Conservation (phyloP, 2,113 vertebrate species). For the Prinia subflava region DNA sequence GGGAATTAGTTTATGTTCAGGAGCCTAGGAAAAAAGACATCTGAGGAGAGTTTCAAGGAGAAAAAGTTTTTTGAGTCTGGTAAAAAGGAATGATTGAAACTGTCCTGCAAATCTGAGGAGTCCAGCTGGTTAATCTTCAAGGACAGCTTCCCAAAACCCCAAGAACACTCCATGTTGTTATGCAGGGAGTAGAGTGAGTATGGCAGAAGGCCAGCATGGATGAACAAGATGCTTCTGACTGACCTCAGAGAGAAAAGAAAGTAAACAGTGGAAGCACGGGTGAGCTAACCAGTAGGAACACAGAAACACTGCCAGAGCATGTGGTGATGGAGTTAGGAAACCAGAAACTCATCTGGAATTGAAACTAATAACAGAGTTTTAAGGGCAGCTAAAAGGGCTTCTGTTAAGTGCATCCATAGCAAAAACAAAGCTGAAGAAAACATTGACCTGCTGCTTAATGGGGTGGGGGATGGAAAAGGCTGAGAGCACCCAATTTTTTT, state of each 20-base stretch:
- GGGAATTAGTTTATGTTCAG: neutral
- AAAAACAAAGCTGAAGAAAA: neutral
- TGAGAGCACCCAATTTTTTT: neutral
- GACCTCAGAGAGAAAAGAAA: neutral
- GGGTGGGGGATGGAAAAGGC: neutral
- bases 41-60: neutral
- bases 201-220: neutral
- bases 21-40: neutral
- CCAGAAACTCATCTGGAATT: neutral
- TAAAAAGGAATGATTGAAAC: neutral
- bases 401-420: neutral
- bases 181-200: neutral
- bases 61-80: neutral
- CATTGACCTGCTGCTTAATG: neutral
- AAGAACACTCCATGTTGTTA: neutral
- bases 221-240: neutral
- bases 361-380: neutral
- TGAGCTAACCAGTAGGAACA: neutral
- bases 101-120: neutral
- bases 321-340: neutral
- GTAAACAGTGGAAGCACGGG: neutral
- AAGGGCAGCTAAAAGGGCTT: neutral
- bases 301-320: neutral
- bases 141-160: neutral
- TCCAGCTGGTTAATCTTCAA: neutral